Evolutionary conservation across 2,113 vertebrate genomes (phyloP), one percentile per base, ranked within the genome.

Genomic region (Cyprichromis sp.): DNA sequence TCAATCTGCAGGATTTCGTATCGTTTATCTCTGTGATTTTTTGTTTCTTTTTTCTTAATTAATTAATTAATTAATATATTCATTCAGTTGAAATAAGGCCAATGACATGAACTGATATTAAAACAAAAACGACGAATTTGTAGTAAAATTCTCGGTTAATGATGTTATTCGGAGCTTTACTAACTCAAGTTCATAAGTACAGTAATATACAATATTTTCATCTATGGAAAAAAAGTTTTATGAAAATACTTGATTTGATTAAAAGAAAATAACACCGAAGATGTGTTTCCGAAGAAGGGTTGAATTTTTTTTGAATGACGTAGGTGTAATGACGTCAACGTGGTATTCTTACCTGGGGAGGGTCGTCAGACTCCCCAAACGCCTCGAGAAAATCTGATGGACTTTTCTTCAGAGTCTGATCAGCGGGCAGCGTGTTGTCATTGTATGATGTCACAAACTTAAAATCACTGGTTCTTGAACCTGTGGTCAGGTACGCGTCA

Each of bases 381-480:
- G 29, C 5, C 29, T 61, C 57, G 5, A 61, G 57, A 34, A 81
- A 68, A 87, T 88, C 68, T 47, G 68, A 45, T 47, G 68, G 68
- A 11, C 40, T 73, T 73, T 47, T 47, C 40, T 11, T 45, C 40
- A 29, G 0, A 45, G 68, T 47, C 40, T 12, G 0, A 0, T 89
- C 90, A 82, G 86, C 87, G 4, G 87, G 91, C 26, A 95, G 88
- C 1, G 92, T 93, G 85, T 81, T 90, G 59, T 95, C 94, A 86
- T 91, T 95, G 57, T 95, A 95, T 5, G 95, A 95, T 6, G 61
- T 88, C 9, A 94, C 89, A 5, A 94, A 95, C 52, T 95, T 95
- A 73, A 96, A 96, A 8, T 95, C 94, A 91, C 94, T 96, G 73
- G 94, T 95, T 71, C 92, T 84, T 0, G 95, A 95, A 5, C 93